Evolutionary conservation across 2,113 vertebrate species (phyloP), one percentile per base, ranked within the genome.

Genomic region (Pseudolaguvia tuberculata): DNA sequence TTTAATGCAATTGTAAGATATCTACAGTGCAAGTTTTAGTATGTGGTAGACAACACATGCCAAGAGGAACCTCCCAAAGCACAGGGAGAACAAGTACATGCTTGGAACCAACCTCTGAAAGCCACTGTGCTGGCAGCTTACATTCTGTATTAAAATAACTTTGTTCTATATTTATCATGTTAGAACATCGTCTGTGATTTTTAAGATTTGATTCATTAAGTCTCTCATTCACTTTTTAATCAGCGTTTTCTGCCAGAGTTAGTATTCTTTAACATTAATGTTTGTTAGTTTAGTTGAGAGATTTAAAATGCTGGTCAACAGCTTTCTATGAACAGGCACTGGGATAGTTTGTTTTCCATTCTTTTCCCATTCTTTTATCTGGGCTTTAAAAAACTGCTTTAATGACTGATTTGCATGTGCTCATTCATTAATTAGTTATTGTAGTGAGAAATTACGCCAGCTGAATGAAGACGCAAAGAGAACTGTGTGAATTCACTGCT

Each of bases 391-490:
- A 51, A 65, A 65, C 35, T 42, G 57, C 70, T 53, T 31, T 51
- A 59, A 15, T 74, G 57, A 57, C 57, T 29, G 13, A 12, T 84
- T 83, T 84, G 81, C 81, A 83, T 86, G 78, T 10, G 20, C 20
- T 48, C 50, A 21, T 62, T 79, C 35, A 27, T 74, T 79, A 68
- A 76, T 81, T 61, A 59, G 65, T 57, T 70, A 73, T 82, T 75
- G 87, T 83, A 86, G 84, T 77, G 66, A 83, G 82, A 80, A 83
- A 83, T 87, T 83, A 82, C 77, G 87, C 82, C 84, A 59, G 74
- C 77, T 85, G 85, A 87, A 85, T 39, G 84, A 82, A 86, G 85
- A 82, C 57, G 77, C 85, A 86, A 88, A 88, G 82, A 75, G 83
- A 66, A 81, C 75, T 72, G 70, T 58, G 39, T 73, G 39, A 56